phyloP scores from a whole-genome alignment of 2,888 invertebrate genomes.

The Tyria jacobaeae region DNA sequence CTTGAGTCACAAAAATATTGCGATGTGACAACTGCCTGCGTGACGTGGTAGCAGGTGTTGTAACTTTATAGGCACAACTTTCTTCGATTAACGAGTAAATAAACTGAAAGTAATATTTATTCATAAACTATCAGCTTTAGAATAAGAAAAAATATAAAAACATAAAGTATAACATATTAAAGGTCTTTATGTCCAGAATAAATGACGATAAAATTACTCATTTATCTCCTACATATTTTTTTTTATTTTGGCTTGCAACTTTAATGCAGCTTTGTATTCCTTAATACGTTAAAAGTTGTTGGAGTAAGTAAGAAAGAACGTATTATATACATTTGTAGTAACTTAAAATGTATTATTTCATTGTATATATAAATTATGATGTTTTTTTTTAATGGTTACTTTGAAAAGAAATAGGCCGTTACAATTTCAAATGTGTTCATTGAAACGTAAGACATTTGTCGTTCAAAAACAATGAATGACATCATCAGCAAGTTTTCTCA shows the following conservation, averaged over 20 bases:
- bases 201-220: not conserved
- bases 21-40: slow-evolving; percentile 85
- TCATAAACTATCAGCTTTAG: not conserved
- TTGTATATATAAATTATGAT: not conserved
- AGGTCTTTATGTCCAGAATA: not conserved
- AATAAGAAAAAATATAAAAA: not conserved
- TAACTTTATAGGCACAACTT: slow-evolving; percentile 44
- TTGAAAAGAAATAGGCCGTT: not conserved
- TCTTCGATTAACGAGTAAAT: slow-evolving; percentile 3
- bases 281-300: not conserved
- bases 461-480: slow-evolving; percentile 6
- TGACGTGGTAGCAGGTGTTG: slow-evolving; percentile 84
- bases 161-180: not conserved
- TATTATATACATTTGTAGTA: not conserved
- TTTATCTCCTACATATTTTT: not conserved
- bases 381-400: not conserved
- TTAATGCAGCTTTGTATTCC: not conserved
- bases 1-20: slow-evolving; percentile 86
- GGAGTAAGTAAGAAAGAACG: not conserved
- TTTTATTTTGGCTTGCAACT: slow-evolving; percentile 12
- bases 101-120: not conserved
- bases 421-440: slow-evolving; percentile 6
- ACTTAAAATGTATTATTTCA: not conserved
- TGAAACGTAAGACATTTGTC: slow-evolving; percentile 7
- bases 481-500: not conserved